Evolutionary conservation across 2,797 vertebrate species (phyloP), one percentile per base, ranked within the genome.

Genomic region (Muscicapa striata): DNA sequence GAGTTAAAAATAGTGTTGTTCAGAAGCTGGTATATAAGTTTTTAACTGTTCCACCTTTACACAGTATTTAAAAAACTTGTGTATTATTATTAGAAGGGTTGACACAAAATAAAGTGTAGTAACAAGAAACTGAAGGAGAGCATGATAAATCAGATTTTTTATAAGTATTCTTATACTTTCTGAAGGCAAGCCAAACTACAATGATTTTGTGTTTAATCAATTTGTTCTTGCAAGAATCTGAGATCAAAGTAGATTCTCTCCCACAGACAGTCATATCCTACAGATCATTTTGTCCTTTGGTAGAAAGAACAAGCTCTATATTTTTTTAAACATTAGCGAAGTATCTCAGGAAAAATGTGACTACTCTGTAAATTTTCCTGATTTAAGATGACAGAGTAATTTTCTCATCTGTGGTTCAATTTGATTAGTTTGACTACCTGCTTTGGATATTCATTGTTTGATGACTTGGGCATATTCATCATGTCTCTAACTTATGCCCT

Each of bases 371-470:
- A 76, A 82, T 90, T 69, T 76, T 79, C 40, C 7, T 79, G 3
- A 86, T 87, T 93, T 84, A 69, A 69, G 51, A 38, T 75, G 68
- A 62, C 30, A 75, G 72, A 64, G n/a, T 68, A 92, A 83, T 93
- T 89, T 92, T 67, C 27, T 62, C 16, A 61, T 64, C 57, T 40
- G 15, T 40, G 57, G 52, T 84, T 84, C 63, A 89, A 26, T 93
- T 68, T 75, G 17, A 84, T 88, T 86, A 68, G 24, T 92, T 94
- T 91, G 29, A 76, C 82, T 87, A 18, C 38, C 38, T 73, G 23
- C 45, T 83, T 70, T 85, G 61, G 84, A 82, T 76, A 77, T 46
- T 19, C 32, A 63, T 27, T 70, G 22, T 92, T 83, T 68, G 45
- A 67, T 55, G 15, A 58, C 77, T 74, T 85, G 27, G 15, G 58